phyloP scores from a whole-genome alignment of 2,888 invertebrate genomes.

The Cosmia pyralina region DNA sequence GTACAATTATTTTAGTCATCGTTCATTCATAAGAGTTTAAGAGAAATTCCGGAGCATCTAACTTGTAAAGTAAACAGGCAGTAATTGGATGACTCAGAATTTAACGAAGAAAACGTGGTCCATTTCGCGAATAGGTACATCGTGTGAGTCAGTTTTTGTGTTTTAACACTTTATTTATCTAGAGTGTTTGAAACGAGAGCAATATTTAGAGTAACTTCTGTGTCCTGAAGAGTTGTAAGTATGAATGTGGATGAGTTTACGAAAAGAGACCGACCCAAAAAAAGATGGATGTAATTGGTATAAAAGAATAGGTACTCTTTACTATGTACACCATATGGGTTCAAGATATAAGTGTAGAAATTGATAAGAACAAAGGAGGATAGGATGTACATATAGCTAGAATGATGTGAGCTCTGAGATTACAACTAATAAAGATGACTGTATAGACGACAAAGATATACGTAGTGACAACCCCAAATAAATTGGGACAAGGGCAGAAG shows the following conservation, averaged over 20 bases:
- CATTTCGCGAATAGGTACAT: constrained; percentile 70
- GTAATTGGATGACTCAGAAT: constrained; percentile 66
- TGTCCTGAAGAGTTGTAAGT: not conserved
- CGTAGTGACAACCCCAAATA: not conserved
- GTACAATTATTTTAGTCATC: constrained; percentile 59
- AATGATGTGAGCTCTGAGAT: not conserved
- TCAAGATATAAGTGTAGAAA: not conserved
- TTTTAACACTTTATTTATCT: not conserved
- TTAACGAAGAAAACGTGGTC: constrained; percentile 74
- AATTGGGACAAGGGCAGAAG: not conserved
- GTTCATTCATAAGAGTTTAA: constrained; percentile 62
- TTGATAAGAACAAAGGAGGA: not conserved
- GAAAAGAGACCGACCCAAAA: no score
- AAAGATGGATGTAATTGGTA: not conserved
- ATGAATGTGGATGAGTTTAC: not conserved
- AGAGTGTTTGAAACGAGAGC: constrained; percentile 1
- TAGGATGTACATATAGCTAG: not conserved
- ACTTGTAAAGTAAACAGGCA: constrained; percentile 57
- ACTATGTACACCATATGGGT: not conserved
- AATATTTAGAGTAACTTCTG: not conserved
- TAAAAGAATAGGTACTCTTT: no score
- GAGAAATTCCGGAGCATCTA: constrained; percentile 54
- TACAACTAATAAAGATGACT: not conserved
- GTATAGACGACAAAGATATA: not conserved
- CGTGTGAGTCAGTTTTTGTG: constrained; percentile 52